Base-by-base conservation (phyloP, 1,140 invertebrate genomes). In the Sminthurides bifidus region DNA sequence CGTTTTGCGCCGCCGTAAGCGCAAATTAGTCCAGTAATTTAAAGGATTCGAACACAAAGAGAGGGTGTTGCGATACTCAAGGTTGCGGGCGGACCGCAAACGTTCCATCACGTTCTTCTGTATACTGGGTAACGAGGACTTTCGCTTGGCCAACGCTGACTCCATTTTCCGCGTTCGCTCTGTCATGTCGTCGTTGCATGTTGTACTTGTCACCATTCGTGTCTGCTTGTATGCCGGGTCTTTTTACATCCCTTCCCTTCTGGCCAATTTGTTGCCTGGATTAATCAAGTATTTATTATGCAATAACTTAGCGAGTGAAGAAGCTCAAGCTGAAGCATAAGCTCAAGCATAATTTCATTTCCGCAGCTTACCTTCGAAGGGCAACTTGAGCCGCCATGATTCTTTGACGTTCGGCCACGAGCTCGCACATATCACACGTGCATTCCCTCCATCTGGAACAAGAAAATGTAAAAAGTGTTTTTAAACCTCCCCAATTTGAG, bases 381-480 rank as follows among this genome's bases (percentile, higher is more conserved):
- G 72, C 72, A 15, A 87, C 83, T 71, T 88, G 84, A 12, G 87
- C 87, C 10, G 88, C 88, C 87, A 92, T 92, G 1, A 92, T 86
- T 12, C 86, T 71, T 66, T 91, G 87, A 45, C 88, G 71, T 68
- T 92, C 86, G 1, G 87, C 82, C 8, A 92, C 87, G n/a, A 92
- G 71, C 51, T 85, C 76, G 67, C 89, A 92, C 60, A 86, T 87
- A 31, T 84, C 79, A 69, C 88, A 92, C 21, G 79, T 76, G 65
- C 88, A 92, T 64, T 87, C 82, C 50, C 79, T 76, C 82, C 84
- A 87, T 45, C 63, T 64, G 24, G 0, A 37, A 45, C 17, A 38
- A 35, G 46, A 12, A 1, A 35, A 24, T 3, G 2, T 4, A 30
- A 5, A 41, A 33, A 5, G 29, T 27, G 40, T 10, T 4, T 38